These are phyloP conservation scores for Hermatobates lingyangjiaoensis DNA, from an alignment of 1,140 invertebrate genomes.

Conservation along the genomic window DNA sequence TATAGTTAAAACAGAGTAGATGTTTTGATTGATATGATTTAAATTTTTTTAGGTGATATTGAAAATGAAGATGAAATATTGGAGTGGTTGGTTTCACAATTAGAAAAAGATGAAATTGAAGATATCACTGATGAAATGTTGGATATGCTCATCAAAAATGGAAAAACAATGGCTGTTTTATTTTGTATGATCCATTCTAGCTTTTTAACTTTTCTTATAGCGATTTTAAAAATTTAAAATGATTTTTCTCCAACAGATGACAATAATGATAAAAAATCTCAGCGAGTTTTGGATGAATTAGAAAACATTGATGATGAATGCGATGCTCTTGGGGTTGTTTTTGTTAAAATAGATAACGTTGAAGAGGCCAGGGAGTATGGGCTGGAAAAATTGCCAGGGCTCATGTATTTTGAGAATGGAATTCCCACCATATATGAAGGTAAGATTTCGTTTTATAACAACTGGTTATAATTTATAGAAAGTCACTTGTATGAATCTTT, in stretches of 20 bases:
- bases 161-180: conserved; percentile 71
- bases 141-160: conserved; percentile 69
- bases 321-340: conserved; percentile 64
- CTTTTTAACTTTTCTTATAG: neutral
- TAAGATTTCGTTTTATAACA: conserved; percentile 13
- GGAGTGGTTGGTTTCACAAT: conserved; percentile 66
- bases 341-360: conserved; percentile 82
- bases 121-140: conserved; percentile 88
- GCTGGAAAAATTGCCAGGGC: conserved; percentile 64
- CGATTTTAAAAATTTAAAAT: neutral
- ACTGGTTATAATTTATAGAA: neutral
- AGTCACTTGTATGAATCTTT: no score
- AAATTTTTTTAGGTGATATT: conserved; percentile 49
- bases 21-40: no score
- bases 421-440: conserved; percentile 76
- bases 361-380: conserved; percentile 80
- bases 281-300: conserved; percentile 66
- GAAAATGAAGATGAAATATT: conserved; percentile 80
- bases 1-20: no score
- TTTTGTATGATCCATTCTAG: conserved; percentile 51
- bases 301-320: conserved; percentile 92
- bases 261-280: conserved; percentile 73
- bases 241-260: conserved; percentile 42
- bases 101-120: conserved; percentile 85
- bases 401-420: conserved; percentile 81